Evolutionary conservation across 2,113 vertebrate species (phyloP).

Genomic region (Coptodon bakossiorum): DNA sequence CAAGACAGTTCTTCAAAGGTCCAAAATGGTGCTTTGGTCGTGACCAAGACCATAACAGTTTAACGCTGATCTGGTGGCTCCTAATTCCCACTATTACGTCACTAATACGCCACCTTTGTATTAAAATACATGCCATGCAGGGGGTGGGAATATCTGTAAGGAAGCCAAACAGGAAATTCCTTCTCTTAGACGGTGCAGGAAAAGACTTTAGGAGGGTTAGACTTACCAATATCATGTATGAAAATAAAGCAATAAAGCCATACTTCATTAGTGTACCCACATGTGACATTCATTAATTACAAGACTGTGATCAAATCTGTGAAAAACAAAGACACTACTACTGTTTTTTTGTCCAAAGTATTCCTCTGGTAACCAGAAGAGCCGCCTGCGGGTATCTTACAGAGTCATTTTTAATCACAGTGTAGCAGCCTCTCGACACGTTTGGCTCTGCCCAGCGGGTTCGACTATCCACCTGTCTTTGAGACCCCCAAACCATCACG

Average conservation of each 20-base stretch:
- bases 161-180: neutral
- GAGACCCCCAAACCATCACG: slow-evolving; percentile 17
- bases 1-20: neutral
- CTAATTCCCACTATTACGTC: neutral
- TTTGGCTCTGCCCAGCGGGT: slow-evolving; percentile 15
- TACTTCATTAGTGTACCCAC: neutral
- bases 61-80: neutral
- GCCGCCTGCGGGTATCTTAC: neutral
- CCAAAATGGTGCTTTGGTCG: neutral
- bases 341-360: neutral
- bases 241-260: neutral
- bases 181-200: neutral
- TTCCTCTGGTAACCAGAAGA: neutral
- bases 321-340: neutral
- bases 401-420: slow-evolving; percentile 31
- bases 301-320: neutral
- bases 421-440: neutral
- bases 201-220: neutral
- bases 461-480: slow-evolving; percentile 19
- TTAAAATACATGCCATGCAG: neutral
- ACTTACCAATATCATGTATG: neutral
- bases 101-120: neutral
- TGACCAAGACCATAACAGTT: neutral
- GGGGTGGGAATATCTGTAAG: neutral
- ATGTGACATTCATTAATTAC: neutral